Evolutionary conservation across 2,113 vertebrate species (phyloP), one percentile per base, ranked within the genome.

Genomic region (Gobio gobio): DNA sequence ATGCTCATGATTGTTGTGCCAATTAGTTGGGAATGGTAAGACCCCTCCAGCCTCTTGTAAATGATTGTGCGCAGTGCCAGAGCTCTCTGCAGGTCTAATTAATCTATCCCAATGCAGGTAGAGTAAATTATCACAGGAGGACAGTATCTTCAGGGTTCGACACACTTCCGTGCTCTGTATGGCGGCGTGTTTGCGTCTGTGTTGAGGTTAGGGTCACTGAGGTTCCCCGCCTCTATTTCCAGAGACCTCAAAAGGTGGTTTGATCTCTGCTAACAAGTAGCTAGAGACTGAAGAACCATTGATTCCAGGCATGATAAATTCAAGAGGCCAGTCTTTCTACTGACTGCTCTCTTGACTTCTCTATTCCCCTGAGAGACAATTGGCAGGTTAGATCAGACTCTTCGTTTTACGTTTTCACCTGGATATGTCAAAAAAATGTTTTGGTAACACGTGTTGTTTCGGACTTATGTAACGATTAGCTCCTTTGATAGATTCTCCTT

Each of bases 51-150:
- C 73, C 40, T 58, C 68, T 79, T 29, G 78, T 83, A 70, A 86
- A 24, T 73, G 80, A 81, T 74, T 84, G 74, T 85, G 40, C 82
- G 29, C 40, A 58, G 73, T 68, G 75, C 51, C 20, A 54, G 63
- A 85, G 47, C 86, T 73, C 82, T 87, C 72, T 56, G 77, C 86
- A 83, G 85, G 83, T 78, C 78, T 86, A 85, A 89, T 89, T 86
- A 88, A 86, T 66, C 78, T 76, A 75, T 82, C 43, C 56, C 56
- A 13, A 76, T 84, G 81, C 74, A 83, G 58, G 47, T 54, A 77
- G 70, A 66, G 74, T 82, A 77, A 81, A 58, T 59, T 45, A 88
- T 83, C 70, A 82, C 68, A 85, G 49, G 75, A 83, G 40, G 76
- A 83, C 80, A 59, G 24, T 12, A 45, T 81, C 77, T 74, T 72